Evolutionary conservation across 1,140 invertebrate genomes (phyloP).

Genomic region (Bombyx mori): ASM3026992v2 NC_085126.1:12195501-12196000

Average conservation of each 20-base stretch:
- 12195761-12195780: slow-evolving; percentile 24
- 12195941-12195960: slow-evolving; percentile 16
- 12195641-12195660: slow-evolving; percentile 20
- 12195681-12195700: slow-evolving; percentile 1
- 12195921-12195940: too few relatives aligned
- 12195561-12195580: background rate
- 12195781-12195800: slow-evolving; percentile 15
- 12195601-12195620: background rate
- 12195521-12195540: slow-evolving; percentile 2
- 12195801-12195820: slow-evolving; percentile 22
- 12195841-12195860: slow-evolving; percentile 39
- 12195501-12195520: slow-evolving; percentile 4
- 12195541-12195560: background rate
- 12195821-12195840: slow-evolving; percentile 35
- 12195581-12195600: background rate
- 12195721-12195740: slow-evolving; percentile 7
- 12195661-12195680: slow-evolving; percentile 1
- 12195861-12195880: slow-evolving; percentile 22
- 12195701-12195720: slow-evolving; percentile 8
- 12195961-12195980: slow-evolving; percentile 12
- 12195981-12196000: background rate
- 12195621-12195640: slow-evolving; percentile 40
- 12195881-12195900: slow-evolving; percentile 27
- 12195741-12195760: slow-evolving; percentile 26
- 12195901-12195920: too few relatives aligned